Conservation (phyloP, 1,140 invertebrate genomes). For the Bombus confusus region DNA sequence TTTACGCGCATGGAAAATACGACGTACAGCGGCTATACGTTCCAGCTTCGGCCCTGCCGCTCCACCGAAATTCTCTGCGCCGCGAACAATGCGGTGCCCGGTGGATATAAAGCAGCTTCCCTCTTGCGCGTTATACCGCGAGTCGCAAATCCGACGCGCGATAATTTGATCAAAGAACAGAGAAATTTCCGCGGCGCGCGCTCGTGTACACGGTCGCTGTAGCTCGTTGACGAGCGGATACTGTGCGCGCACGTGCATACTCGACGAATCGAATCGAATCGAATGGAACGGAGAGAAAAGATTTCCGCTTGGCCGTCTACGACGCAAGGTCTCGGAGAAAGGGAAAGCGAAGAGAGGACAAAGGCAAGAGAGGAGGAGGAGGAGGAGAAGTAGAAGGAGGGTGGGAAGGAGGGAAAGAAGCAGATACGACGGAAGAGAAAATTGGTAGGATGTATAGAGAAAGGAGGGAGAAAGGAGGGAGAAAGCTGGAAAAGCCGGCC, state of each 20-base stretch:
- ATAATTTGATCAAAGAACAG: not conserved
- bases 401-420: not conserved
- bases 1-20: too few species aligned
- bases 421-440: slow-evolving; percentile 33
- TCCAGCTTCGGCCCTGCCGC: too few species aligned
- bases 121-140: not conserved
- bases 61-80: not conserved
- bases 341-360: too few species aligned
- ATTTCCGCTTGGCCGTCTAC: slow-evolving; percentile 3
- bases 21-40: too few species aligned
- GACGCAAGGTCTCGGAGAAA: not conserved
- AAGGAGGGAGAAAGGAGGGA: not conserved
- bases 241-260: too few species aligned
- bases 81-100: not conserved
- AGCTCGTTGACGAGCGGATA: not conserved
- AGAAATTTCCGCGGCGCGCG: too few species aligned
- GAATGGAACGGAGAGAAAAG: slow-evolving; percentile 5
- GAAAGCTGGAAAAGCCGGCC: not conserved
- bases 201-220: too few species aligned
- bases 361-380: not conserved
- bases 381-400: not conserved
- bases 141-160: not conserved
- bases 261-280: not conserved
- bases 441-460: slow-evolving; percentile 20
- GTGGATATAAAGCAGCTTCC: not conserved